Evolutionary conservation across 2,113 vertebrate genomes (phyloP), one percentile per base, ranked within the genome.

Genomic region (Macaca fascicularis): DNA sequence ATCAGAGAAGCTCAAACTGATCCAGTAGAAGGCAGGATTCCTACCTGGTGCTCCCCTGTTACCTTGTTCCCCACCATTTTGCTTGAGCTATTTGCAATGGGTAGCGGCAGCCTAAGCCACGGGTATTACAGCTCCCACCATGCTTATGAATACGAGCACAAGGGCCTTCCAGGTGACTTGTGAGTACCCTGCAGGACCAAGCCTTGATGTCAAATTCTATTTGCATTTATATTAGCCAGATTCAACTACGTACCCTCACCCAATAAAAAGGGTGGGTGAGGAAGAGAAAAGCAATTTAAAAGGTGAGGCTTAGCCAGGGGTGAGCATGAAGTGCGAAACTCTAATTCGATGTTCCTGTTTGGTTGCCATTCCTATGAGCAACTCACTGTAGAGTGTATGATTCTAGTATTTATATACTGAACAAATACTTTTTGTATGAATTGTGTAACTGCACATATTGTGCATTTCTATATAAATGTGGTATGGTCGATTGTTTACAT

Each of bases 41-140:
- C 30, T 4, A 27, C 55, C 38, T 52, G 45, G 20, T 43, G 22
- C 57, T 13, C 38, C 20, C 14, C 32, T n/a, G 23, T 48, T 32
- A 2, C 14, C 75, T 27, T 5, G 7, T 25, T 43, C 10, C 57
- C 38, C 16, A 38, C 32, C 4, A 20, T 45, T 69, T 50, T 45
- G 19, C 83, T 43, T 16, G 50, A 48, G 52, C 35, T 57, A 35
- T 35, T 81, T 75, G 1, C 35, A 67, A 1, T 45, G 38, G 32
- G 27, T 32, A 22, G 25, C 14, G 10, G 40, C 55, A 22, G 27
- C 69, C 82, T 17, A 13, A 20, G n/a, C 45, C 30, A 1, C 22
- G 1, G 1, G 0, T 9, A 2, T 23, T 32, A 1, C 45, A 19
- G 45, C 72, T 59, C 48, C 45, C 43, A 12, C 1, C 7, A 2